Evolutionary conservation across 2,797 vertebrate genomes (phyloP).

Genomic region (Pangasius djambal): DNA sequence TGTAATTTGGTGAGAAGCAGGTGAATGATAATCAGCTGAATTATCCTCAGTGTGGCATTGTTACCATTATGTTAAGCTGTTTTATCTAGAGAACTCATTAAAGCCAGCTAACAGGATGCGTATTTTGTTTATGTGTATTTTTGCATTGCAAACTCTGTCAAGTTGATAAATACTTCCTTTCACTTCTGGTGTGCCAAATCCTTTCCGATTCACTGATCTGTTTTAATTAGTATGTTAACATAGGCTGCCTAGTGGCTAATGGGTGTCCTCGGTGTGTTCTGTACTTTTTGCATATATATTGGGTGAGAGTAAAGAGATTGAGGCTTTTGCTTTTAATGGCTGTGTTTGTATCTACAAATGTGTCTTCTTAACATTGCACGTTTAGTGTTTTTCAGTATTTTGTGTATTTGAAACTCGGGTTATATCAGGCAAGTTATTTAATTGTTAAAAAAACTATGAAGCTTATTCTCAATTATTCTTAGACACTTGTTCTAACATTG

Average conservation of each 20-base stretch:
- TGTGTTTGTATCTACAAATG: neutral
- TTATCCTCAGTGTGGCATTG: neutral
- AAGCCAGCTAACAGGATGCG: neutral
- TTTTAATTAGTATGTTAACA: neutral
- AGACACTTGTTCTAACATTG: neutral
- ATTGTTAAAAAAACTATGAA: neutral
- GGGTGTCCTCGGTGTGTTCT: neutral
- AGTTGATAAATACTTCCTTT: neutral
- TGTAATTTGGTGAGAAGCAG: neutral
- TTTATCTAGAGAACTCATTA: neutral
- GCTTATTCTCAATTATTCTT: neutral
- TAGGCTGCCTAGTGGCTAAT: neutral
- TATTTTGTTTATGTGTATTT: neutral
- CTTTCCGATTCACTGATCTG: neutral
- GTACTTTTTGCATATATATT: neutral
- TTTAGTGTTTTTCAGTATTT: neutral
- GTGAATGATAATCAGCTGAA: neutral
- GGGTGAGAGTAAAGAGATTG: neutral
- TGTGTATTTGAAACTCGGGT: neutral
- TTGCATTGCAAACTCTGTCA: neutral
- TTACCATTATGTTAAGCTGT: neutral
- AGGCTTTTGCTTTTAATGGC: neutral
- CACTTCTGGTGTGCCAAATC: neutral
- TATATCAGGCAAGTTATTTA: neutral
- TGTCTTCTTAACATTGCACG: neutral